Evolutionary conservation across 2,797 vertebrate species (phyloP).

Genomic region (Orientallactaga sibirica): DNA sequence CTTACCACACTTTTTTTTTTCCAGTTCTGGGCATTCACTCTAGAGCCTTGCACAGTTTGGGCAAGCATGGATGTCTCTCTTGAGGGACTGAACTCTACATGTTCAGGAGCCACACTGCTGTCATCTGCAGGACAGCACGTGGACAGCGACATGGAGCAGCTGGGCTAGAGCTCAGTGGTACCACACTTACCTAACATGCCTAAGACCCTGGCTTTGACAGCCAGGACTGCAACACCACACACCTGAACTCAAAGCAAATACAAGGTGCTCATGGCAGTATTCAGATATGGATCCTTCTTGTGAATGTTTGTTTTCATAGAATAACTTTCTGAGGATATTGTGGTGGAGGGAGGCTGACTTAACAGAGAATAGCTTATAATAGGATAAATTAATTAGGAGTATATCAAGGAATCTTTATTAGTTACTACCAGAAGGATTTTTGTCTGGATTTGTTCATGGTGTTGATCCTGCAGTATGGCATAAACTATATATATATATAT

Average conservation of each 20-base stretch:
- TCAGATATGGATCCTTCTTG: not conserved
- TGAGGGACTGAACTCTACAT: not conserved
- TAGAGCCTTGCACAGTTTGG: not conserved
- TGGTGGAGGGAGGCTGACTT: not conserved
- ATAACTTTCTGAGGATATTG: not conserved
- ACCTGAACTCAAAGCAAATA: not conserved
- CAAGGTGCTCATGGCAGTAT: not conserved
- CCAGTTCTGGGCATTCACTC: not conserved
- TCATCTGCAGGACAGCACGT: not conserved
- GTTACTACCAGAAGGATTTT: not conserved
- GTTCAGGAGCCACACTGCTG: not conserved
- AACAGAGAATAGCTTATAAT: not conserved
- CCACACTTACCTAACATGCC: no score
- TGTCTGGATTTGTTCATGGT: not conserved
- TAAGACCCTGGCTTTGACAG: no score
- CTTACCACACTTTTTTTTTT: not conserved
- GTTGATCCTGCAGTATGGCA: not conserved
- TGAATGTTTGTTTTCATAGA: slow-evolving; percentile 21
- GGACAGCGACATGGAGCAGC: not conserved
- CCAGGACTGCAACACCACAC: not conserved
- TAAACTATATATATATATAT: not conserved
- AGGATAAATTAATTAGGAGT: slow-evolving; percentile 30
- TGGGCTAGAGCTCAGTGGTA: not conserved
- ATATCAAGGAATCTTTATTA: not conserved
- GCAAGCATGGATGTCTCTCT: not conserved